phyloP scores from a whole-genome alignment of 2,797 vertebrate genomes.

The Mormyrus hasselquistii region DNA sequence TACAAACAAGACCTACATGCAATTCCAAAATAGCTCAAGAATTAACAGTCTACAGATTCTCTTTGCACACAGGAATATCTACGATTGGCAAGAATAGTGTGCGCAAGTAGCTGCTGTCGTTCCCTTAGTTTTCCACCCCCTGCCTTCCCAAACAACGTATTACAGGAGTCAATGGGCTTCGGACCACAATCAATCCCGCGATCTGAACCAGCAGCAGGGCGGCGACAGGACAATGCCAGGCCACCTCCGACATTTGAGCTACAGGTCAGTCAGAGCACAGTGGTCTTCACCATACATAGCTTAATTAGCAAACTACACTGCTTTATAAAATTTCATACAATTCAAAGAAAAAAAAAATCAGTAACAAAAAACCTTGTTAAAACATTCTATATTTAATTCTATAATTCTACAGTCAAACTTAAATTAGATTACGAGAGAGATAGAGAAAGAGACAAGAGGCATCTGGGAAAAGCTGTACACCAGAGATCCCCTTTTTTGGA shows the following conservation, averaged over 20 bases:
- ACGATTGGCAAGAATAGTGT: slow-evolving; percentile 2
- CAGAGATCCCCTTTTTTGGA: slow-evolving; percentile 43
- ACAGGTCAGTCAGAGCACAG: slow-evolving; percentile 14
- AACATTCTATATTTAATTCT: slow-evolving; percentile 99
- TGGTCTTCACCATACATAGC: slow-evolving; percentile 6
- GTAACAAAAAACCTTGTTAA: slow-evolving; percentile 70
- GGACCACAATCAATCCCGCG: background rate
- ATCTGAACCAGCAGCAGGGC: background rate
- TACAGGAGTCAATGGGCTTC: background rate
- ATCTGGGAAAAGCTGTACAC: slow-evolving; percentile 86
- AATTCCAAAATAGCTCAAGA: background rate
- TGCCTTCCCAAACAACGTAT: background rate
- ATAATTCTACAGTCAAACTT: slow-evolving; percentile 68
- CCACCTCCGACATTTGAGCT: background rate
- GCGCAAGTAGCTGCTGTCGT: background rate
- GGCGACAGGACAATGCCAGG: background rate
- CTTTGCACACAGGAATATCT: background rate
- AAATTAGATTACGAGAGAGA: slow-evolving; percentile 98
- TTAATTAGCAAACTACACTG: background rate
- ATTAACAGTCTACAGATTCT: background rate
- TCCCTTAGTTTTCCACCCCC: background rate
- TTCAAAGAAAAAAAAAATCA: slow-evolving; percentile 8
- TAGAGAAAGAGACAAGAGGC: slow-evolving; percentile 46
- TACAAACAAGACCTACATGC: background rate
- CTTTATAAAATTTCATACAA: background rate